Evolutionary conservation across 2,888 invertebrate genomes (phyloP).

Genomic region (Pyrochroa serraticornis): DNA sequence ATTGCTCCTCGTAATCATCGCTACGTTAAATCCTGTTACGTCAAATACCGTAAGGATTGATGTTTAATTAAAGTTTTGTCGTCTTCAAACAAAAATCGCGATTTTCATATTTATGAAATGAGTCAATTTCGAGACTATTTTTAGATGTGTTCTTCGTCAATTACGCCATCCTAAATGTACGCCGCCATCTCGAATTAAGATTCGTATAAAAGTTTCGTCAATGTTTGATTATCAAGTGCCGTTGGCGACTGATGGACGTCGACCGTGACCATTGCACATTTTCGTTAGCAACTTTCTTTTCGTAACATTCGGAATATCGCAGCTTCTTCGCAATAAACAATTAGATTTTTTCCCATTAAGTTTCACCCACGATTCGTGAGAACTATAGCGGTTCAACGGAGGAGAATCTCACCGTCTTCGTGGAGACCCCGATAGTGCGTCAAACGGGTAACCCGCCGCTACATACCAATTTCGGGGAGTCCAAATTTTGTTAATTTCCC

Average conservation of each 20-base stretch:
- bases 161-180: too few species aligned
- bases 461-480: not conserved
- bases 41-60: conserved; percentile 4
- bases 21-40: conserved; percentile 15
- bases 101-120: not conserved
- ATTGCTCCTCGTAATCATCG: conserved; percentile 2
- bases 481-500: not conserved
- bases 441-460: not conserved
- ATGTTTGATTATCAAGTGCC: too few species aligned
- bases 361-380: too few species aligned
- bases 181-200: too few species aligned
- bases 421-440: conserved; percentile 1
- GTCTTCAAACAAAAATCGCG: not conserved
- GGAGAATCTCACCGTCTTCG: not conserved
- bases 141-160: not conserved
- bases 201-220: too few species aligned
- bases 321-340: too few species aligned
- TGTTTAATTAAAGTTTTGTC: not conserved
- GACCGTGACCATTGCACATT: too few species aligned
- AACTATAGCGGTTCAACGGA: too few species aligned
- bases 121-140: not conserved
- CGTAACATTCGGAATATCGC: too few species aligned
- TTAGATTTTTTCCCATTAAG: too few species aligned
- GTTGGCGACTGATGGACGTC: too few species aligned
- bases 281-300: too few species aligned